Base-by-base conservation (phyloP, 2,888 invertebrate species). In the Ecdyonurus torrentis region DNA sequence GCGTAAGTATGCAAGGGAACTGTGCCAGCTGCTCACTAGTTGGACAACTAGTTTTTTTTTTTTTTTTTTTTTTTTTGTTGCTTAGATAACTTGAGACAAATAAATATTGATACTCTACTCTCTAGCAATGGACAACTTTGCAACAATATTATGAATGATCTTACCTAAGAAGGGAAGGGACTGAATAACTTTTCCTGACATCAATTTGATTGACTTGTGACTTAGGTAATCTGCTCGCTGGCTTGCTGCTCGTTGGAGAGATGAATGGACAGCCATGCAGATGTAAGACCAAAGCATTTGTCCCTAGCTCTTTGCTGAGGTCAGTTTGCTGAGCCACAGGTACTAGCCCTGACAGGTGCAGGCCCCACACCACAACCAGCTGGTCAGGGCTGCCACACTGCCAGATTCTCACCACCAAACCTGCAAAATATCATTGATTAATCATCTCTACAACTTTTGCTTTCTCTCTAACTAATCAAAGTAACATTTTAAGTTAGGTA, bases 211-310 rank as follows among this genome's bases (percentile, higher is more conserved):
- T 71, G 67, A 83, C 18, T 74, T 71, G 63, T 69, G 74, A 37
- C 74, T 69, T 65, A 75, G 69, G 65, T 73, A 70, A 67, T 72
- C 75, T 1, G 74, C 67, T 65, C 2, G 65, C 66, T 1, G 66
- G 62, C 63, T 69, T 69, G 52, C 74, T 66, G 63, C 67, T 70
- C 66, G 74, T 72, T 20, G 66, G 65, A 52, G 88, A 87, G 72
- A 93, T 95, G 70, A 84, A 89, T 1, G 59, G 7, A 2, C 92
- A 92, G 52, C 91, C 91, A 66, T 87, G 87, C 81, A 94, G 84
- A 77, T 89, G 86, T 74, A 95, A 91, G 69, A 95, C 84, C 69
- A 92, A 75, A 58, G 89, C 84, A 72, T 89, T 85, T 59, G 81
- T 77, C 71, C 81, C 81, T 68, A 89, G 84, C 69, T 72, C 70